Base-by-base conservation (phyloP, 2,888 invertebrate genomes). In the Leuctra nigra region DNA sequence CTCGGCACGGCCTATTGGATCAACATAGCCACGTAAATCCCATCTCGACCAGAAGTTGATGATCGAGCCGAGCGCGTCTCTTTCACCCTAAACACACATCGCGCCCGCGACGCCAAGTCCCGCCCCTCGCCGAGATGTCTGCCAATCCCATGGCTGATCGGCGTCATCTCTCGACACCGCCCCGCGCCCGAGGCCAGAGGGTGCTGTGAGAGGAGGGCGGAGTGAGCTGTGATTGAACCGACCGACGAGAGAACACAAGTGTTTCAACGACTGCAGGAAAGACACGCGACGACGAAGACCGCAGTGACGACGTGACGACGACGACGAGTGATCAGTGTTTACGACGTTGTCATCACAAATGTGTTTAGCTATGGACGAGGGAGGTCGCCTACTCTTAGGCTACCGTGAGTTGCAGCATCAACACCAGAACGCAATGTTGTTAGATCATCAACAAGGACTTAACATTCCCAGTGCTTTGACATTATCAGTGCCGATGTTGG, bases 391-490 rank as follows among this genome's bases (percentile, higher is more conserved):
- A 52, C 46, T 61, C 53, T 53, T 59, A 20, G 59, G 59, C 57
- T 59, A 57, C 57, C 59, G 59, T 24, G 60, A 56, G 25, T 48
- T 60, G 7, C 58, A 59, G 25, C 48, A 36, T 29, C 58, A 59
- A 25, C 46, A 36, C 46, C 24, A 54, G n/a, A 14, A 53, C 20
- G 54, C 56, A 41, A 53, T 55, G 36, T 29, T 52, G 33, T 38
- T 54, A 36, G 53, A 41, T 18, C 41, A 41, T 13, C 50, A 33
- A 71, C 68, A 66, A 70, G 63, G 61, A 50, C 64, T 64, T 62
- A 62, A 64, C 65, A 68, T 71, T 72, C 68, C 67, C 66, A 56
- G 65, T 68, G 68, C 70, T 69, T 18, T 50, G n/a, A 35, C 50
- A 35, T 11, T 50, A 22, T 35, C 50, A 1, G 33, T 50, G 50